Evolutionary conservation across 2,888 invertebrate genomes (phyloP).

Genomic region (Blastobasis adustella): DNA sequence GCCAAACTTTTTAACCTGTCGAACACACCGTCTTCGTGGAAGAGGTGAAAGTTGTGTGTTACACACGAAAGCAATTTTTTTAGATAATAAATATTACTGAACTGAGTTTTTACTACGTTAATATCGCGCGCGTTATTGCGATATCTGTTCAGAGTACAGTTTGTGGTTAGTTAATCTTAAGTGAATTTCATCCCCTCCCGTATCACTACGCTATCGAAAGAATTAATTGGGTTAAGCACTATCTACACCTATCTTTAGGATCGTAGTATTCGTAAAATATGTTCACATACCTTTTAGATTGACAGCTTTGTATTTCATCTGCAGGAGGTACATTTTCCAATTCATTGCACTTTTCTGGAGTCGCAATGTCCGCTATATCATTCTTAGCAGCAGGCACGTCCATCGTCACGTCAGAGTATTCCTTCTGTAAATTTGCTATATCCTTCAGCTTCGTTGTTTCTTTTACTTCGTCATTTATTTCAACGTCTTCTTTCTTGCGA

Average conservation of each 20-base stretch:
- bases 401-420: constrained; percentile 56
- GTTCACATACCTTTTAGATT: constrained; percentile 49
- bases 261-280: neutral
- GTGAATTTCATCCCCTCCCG: too few relatives aligned
- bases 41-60: too few relatives aligned
- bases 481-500: constrained; percentile 29
- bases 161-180: too few relatives aligned
- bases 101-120: too few relatives aligned
- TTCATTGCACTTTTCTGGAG: constrained; percentile 40
- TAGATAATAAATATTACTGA: too few relatives aligned
- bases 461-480: constrained; percentile 9
- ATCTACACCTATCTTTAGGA: neutral
- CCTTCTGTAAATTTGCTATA: constrained; percentile 51
- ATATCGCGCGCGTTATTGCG: too few relatives aligned
- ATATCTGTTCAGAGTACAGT: too few relatives aligned
- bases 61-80: too few relatives aligned
- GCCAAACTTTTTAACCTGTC: too few relatives aligned
- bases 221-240: too few relatives aligned
- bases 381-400: constrained; percentile 41
- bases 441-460: constrained; percentile 43
- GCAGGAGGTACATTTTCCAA: constrained; percentile 47
- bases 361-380: constrained; percentile 42
- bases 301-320: constrained; percentile 50
- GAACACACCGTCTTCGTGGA: too few relatives aligned
- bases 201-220: too few relatives aligned